Evolutionary conservation across 2,113 vertebrate species (phyloP), one percentile per base, ranked within the genome.

Genomic region (Carassius carassius): DNA sequence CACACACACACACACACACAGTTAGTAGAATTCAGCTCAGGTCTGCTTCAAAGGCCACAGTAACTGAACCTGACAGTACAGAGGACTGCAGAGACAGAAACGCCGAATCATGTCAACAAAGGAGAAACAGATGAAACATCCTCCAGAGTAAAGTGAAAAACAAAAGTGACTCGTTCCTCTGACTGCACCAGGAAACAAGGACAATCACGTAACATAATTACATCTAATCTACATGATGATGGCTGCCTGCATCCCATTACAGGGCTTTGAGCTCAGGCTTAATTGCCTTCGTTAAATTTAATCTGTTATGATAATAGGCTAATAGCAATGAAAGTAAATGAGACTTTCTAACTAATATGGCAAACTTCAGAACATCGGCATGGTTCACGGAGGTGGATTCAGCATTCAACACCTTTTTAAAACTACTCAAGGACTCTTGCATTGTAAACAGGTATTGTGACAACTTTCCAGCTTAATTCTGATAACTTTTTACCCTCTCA

Each of bases 141-240:
- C 17, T 75, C 49, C 2, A 0, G 2, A 58, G 58, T 12, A 70
- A 37, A 67, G 29, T 9, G 9, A 49, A 77, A 77, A 70, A 49
- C 82, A 86, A 81, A 75, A 56, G 82, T 35, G 29, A 60, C 80
- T 35, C 47, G 49, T 73, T 19, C 7, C 54, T 72, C 77, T 82
- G 58, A 89, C 85, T 87, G 35, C 69, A 87, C 78, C 78, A 35
- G 23, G 77, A 56, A 83, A 87, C 74, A 72, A 85, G 60, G 75
- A 51, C 67, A 80, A 85, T 49, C 72, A 80, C 12, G 58, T 10
- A 74, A 13, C n/a, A 11, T 37, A 12, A 85, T 83, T 80, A 60
- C 21, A 83, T 80, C 80, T 76, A 37, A 65, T 69, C 35, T 63
- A 37, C 58, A 60, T 62, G 62, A 73, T 78, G 76, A 79, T 69